Evolutionary conservation across 2,797 vertebrate genomes (phyloP).

Genomic region (Pampus argenteus): DNA sequence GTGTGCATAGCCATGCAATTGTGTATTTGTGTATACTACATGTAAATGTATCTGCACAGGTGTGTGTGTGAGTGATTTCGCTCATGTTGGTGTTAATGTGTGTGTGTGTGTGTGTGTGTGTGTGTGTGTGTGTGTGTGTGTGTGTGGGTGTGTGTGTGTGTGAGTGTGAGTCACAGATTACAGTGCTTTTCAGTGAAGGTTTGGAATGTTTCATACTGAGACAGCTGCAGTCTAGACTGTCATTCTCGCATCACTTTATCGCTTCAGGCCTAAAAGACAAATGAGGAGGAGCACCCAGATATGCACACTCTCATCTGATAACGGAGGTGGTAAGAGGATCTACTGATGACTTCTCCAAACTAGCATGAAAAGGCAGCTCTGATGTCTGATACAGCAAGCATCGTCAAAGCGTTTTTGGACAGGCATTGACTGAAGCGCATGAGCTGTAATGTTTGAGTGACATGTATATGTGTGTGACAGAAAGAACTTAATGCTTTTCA

Average conservation of each 20-base stretch:
- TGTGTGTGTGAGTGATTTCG: conserved; percentile 28
- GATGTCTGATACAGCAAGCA: conserved; percentile 35
- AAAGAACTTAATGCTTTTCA: too few relatives aligned
- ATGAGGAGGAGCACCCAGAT: conserved; percentile 68
- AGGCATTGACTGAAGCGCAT: conserved; percentile 53
- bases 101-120: conserved; percentile 12
- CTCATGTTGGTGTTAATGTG: neutral
- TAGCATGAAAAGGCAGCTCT: conserved; percentile 64
- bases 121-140: conserved; percentile 3
- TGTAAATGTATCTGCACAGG: conserved; percentile 15
- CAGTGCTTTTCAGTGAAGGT: conserved; percentile 54
- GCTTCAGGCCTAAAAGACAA: conserved; percentile 73
- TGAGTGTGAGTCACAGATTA: conserved; percentile 33
- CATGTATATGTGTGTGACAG: neutral
- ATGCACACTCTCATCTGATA: conserved; percentile 76
- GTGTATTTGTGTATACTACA: conserved; percentile 18
- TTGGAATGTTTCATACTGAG: conserved; percentile 68
- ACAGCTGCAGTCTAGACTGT: conserved; percentile 85
- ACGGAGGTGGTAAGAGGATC: conserved; percentile 75
- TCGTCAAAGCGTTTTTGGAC: conserved; percentile 24
- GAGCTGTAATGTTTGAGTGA: conserved; percentile 32
- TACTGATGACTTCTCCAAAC: conserved; percentile 61
- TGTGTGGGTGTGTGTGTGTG: conserved; percentile 18
- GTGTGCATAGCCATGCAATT: conserved; percentile 32
- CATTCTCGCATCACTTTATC: conserved; percentile 69